phyloP scores from a whole-genome alignment of 1,140 invertebrate species.

The Gryon sp. region DNA sequence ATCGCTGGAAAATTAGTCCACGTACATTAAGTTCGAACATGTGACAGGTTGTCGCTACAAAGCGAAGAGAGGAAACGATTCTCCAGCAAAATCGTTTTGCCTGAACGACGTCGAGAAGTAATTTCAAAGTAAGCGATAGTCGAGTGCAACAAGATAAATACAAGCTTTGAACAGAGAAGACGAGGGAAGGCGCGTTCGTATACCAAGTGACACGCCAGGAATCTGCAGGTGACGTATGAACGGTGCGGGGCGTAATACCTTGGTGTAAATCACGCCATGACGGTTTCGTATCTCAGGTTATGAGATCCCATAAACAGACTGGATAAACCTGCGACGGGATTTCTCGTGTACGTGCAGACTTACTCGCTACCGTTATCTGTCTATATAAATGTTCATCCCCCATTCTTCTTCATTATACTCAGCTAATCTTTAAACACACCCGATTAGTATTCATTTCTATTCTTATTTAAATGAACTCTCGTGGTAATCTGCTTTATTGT shows the following conservation, averaged over 20 bases:
- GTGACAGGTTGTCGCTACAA: constrained; percentile 21
- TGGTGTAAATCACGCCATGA: constrained; percentile 69
- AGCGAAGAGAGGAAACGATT: constrained; percentile 37
- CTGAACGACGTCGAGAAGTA: constrained; percentile 52
- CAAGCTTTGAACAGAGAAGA: constrained; percentile 56
- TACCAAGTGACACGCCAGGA: constrained; percentile 53
- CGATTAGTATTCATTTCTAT: constrained; percentile 48
- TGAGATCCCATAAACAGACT: constrained; percentile 67
- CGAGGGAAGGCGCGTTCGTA: constrained; percentile 46
- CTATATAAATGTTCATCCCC: constrained; percentile 45
- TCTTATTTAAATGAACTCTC: constrained; percentile 33
- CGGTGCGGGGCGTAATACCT: constrained; percentile 67
- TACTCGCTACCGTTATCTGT: constrained; percentile 48
- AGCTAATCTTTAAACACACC: constrained; percentile 43
- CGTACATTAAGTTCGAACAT: neutral
- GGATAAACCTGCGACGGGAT: constrained; percentile 49
- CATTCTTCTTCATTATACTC: constrained; percentile 58
- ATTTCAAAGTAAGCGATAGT: constrained; percentile 61
- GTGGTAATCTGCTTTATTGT: constrained; percentile 37
- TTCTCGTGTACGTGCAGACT: constrained; percentile 42
- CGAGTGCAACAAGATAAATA: constrained; percentile 60
- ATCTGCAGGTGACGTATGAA: constrained; percentile 70
- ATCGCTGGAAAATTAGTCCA: constrained; percentile 27
- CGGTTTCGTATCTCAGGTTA: constrained; percentile 69
- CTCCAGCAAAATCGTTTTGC: constrained; percentile 28